Evolutionary conservation across 35 echinoderm and acorn worm species (phyloP), one percentile per base, ranked within the genome.

Genomic region (Amphiura filiformis): DNA sequence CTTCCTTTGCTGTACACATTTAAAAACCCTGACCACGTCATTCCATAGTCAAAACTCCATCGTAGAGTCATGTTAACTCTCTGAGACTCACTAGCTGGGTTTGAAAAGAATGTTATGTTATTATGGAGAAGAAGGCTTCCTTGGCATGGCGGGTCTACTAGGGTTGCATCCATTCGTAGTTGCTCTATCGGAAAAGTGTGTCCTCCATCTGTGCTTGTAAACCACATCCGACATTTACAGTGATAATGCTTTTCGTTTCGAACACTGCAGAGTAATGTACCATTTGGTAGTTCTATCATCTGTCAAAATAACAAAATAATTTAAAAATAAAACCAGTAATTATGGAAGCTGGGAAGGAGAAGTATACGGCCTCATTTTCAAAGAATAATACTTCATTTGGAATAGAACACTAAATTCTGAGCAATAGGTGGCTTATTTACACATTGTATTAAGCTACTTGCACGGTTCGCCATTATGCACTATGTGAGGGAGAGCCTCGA

Each of bases 1-100:
- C 91, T 91, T 20, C n/a, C 34, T 23, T 86, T 88, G 7, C 37
- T 57, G 44, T 93, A 82, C 22, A 97, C 65, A 0, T 75, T 57
- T 11, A 97, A n/a, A 13, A 88, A 75, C 1, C 57, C 65, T 13
- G 79, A 37, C 94, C 94, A 97, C 26, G 91, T 84, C n/a, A 34
- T 32, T 14, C 94, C 94, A 31, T 40, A 87, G 57, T 97, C 81
- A 23, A 37, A 9, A 70, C 94, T 97, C 94, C 91, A 93, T 12
- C 88, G 80, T 13, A 97, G 64, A 5, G 94, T 97, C 84, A 97
- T 87, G 36, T 97, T 97, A 1, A 90, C 65, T 37, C 94, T 82
- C 34, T 35, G 30, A 1, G 31, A 18, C 2, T 77, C 56, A 39
- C 79, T 93, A 0, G 84, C 80, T 13, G 94, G 91, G 38, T 97